Percentiles rank a stretch among this genome's conserved stretches.
Conservation (phyloP, 2,888 invertebrate genomes). For the Crioceris asparagi region DNA sequence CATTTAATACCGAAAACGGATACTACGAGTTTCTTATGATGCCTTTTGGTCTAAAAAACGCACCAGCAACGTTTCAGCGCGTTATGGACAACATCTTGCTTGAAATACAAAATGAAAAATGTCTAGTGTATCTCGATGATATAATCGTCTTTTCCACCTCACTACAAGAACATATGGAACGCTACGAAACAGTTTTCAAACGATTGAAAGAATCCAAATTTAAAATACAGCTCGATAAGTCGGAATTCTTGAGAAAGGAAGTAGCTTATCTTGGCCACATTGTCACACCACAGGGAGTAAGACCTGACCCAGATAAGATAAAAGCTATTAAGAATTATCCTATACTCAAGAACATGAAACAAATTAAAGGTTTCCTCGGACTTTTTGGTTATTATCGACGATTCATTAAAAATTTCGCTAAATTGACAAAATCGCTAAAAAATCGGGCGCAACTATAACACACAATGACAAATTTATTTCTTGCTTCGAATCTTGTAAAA, state of each 20-base stretch:
- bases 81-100: constrained; percentile 20
- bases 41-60: constrained; percentile 23
- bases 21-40: constrained; percentile 18
- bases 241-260: constrained; percentile 16
- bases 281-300: constrained; percentile 7
- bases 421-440: constrained; percentile 16
- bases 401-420: constrained; percentile 16
- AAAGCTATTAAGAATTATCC: too few species aligned
- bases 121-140: too few species aligned
- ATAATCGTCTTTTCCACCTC: too few species aligned
- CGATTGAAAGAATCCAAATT: constrained; percentile 14
- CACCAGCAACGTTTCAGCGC: constrained; percentile 21
- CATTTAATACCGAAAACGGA: too few species aligned
- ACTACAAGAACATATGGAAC: too few species aligned
- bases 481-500: constrained; percentile 15
- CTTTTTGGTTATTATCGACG: constrained; percentile 18
- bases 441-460: constrained; percentile 11
- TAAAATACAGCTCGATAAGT: constrained; percentile 18
- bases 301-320: too few species aligned
- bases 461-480: constrained; percentile 10
- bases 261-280: constrained; percentile 14
- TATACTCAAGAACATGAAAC: too few species aligned
- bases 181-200: constrained; percentile 12
- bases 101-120: too few species aligned
- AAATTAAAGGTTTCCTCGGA: too few species aligned